Conservation (phyloP, 2,888 invertebrate species). For the Himalopsyche anomala region DNA sequence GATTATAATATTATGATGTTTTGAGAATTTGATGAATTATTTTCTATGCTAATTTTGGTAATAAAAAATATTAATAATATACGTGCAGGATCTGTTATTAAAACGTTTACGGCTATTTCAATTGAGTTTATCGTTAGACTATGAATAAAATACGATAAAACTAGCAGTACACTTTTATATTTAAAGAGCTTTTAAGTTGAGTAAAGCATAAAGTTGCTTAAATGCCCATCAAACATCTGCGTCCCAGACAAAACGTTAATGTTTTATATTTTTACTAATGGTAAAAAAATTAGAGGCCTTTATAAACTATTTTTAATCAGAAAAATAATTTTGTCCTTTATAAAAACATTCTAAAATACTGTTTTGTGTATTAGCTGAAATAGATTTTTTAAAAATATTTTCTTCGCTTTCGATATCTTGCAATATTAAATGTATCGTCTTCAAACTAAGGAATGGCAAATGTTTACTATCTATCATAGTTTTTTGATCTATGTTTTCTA, state of each 20-base stretch:
- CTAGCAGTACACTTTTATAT: not conserved
- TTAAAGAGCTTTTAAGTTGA: not conserved
- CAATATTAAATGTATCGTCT: too few relatives aligned
- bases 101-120: conserved; percentile 5
- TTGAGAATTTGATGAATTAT: not conserved
- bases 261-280: not conserved
- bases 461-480: too few relatives aligned
- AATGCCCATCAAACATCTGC: conserved; percentile 5
- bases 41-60: not conserved
- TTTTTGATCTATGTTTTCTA: too few relatives aligned
- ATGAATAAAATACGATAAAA: not conserved
- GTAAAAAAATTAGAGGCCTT: too few relatives aligned
- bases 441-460: too few relatives aligned
- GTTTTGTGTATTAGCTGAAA: too few relatives aligned
- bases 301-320: too few relatives aligned
- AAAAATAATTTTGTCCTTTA: too few relatives aligned
- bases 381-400: too few relatives aligned
- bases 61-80: conserved; percentile 14
- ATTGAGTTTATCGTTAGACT: not conserved
- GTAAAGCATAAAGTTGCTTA: not conserved
- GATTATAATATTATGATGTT: not conserved
- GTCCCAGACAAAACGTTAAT: not conserved
- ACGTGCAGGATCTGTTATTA: conserved; percentile 13
- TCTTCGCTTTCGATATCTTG: too few relatives aligned
- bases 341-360: too few relatives aligned